Evolutionary conservation across 2,797 vertebrate genomes (phyloP), one percentile per base, ranked within the genome.

Genomic region (Leptatherina wallacei): DNA sequence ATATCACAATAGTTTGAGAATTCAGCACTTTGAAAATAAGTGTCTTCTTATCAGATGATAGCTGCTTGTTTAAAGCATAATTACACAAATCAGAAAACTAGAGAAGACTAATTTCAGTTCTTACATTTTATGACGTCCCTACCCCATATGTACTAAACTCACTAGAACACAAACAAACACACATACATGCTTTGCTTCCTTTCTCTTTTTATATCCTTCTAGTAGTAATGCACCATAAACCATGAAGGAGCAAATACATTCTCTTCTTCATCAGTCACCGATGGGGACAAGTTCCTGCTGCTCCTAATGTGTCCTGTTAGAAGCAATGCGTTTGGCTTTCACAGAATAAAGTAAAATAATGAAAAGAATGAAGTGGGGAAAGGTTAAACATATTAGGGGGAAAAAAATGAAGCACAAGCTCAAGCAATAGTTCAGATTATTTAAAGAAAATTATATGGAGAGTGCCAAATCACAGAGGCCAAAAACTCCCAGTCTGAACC

Each of bases 11-110:
- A 38, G 54, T 47, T 60, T 32, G 32, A 51, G 64, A 73, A 64
- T 4, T 2, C 24, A 16, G 42, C 22, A 20, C 14, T 36, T 65
- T 38, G 68, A 18, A 74, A 86, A 61, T 44, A 69, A 69, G 62
- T 4, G 56, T 7, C 4, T 20, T 56, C 38, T 38, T 69, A 38
- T 42, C 30, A 7, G 8, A 62, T 33, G 22, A 70, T 60, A 73
- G 44, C 29, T 54, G 61, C 44, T 18, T 63, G 55, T 73, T 60
- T 27, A 69, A 18, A 62, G 35, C 35, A 69, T 76, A 72, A 73
- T 84, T 59, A 63, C 69, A 69, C 62, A 77, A 69, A 89, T 88
- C 59, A 51, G 24, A 57, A 70, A 72, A 65, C 52, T 69, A 65
- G 77, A 24, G 32, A 30, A 68, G 20, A 52, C 10, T 47, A 30